phyloP scores from a whole-genome alignment of 2,797 vertebrate genomes.

The Smutsia temminckii region DNA sequence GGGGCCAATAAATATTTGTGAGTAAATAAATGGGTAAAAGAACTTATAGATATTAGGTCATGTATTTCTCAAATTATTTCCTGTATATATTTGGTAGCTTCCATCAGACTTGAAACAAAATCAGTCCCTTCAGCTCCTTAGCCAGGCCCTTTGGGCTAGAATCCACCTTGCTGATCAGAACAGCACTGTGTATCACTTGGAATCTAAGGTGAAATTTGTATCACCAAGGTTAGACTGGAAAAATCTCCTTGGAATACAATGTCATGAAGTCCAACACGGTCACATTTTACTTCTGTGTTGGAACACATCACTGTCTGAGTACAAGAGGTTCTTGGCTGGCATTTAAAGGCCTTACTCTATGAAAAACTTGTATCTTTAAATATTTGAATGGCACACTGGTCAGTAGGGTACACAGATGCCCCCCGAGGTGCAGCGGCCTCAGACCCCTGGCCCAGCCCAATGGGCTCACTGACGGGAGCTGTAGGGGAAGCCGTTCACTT shows the following conservation, averaged over 20 bases:
- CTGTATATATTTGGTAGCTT: not conserved
- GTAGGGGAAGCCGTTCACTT: not conserved
- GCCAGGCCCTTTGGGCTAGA: not conserved
- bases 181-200: not conserved
- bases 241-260: not conserved
- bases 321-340: not conserved
- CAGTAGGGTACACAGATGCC: not conserved
- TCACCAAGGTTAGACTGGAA: not conserved
- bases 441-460: accelerated
- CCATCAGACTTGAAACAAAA: not conserved
- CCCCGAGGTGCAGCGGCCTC: accelerated
- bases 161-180: not conserved
- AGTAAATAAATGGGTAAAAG: not conserved
- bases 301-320: not conserved
- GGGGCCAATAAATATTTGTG: not conserved
- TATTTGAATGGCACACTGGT: not conserved
- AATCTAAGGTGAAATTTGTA: not conserved
- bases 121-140: not conserved
- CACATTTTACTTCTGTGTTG: not conserved
- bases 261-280: not conserved
- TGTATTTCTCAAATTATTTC: not conserved
- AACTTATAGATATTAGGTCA: not conserved
- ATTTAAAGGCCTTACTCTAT: not conserved
- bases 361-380: not conserved
- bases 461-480: not conserved